Percentiles rank a stretch among this genome's conserved stretches.
phyloP scores from a whole-genome alignment of 2,113 vertebrate species.

The Martes martes region DNA sequence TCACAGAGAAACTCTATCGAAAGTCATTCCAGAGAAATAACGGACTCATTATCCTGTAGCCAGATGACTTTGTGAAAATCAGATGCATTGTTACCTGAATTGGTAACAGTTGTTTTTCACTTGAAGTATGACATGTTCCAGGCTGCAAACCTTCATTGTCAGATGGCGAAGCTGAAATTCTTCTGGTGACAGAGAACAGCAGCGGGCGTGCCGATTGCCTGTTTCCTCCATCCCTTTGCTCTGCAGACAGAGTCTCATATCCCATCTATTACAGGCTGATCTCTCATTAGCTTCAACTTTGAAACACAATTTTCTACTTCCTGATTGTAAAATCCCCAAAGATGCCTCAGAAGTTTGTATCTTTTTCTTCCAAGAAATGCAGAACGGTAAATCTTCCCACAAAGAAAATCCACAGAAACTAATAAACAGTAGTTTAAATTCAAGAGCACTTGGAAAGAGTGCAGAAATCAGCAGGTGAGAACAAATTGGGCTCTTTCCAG shows the following conservation, averaged over 20 bases:
- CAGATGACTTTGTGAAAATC: not conserved
- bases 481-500: slow-evolving; percentile 59
- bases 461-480: slow-evolving; percentile 58
- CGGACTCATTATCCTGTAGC: slow-evolving; percentile 27
- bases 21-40: slow-evolving; percentile 4
- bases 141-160: not conserved
- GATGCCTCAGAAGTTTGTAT: slow-evolving; percentile 56
- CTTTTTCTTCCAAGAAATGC: slow-evolving; percentile 46
- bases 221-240: not conserved
- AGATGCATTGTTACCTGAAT: not conserved
- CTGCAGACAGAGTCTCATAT: not conserved
- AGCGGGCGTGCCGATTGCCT: not conserved
- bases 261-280: not conserved
- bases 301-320: slow-evolving; percentile 64
- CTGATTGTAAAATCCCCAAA: slow-evolving; percentile 67
- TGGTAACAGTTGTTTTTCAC: slow-evolving; percentile 3
- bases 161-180: slow-evolving; percentile 16
- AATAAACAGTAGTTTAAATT: slow-evolving; percentile 74
- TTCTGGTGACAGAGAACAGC: not conserved
- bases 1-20: not conserved
- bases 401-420: slow-evolving; percentile 63
- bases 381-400: slow-evolving; percentile 68
- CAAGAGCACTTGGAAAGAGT: slow-evolving; percentile 40
- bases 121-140: not conserved
- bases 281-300: slow-evolving; percentile 62